Percentiles rank a stretch among this genome's conserved stretches.
Conservation (phyloP, 64 coral and sea anemone species). For the Hydrozoanthus tunicans region DNA sequence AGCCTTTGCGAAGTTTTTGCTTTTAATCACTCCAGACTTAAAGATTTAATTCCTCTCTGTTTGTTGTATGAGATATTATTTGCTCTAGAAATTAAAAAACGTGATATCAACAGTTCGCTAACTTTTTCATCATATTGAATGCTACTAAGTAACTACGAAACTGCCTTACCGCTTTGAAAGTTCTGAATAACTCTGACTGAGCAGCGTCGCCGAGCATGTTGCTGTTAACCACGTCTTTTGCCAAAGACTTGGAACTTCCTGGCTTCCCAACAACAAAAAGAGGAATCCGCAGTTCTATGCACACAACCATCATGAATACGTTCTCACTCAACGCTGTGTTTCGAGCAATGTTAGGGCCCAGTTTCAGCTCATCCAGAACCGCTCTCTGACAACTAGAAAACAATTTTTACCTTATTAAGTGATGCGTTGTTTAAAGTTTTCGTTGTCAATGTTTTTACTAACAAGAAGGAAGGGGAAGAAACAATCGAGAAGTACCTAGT, state of each 20-base stretch:
- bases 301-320: not conserved
- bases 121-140: too few species aligned
- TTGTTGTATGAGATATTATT: too few species aligned
- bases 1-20: too few species aligned
- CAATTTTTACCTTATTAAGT: not conserved
- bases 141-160: not conserved
- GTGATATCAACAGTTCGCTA: too few species aligned
- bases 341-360: constrained; percentile 85
- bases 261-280: too few species aligned
- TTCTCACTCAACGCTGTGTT: constrained; percentile 88
- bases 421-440: too few species aligned
- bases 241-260: too few species aligned
- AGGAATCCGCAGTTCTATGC: constrained; percentile 62
- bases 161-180: constrained; percentile 69
- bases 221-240: constrained; percentile 79
- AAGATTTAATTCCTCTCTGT: too few species aligned
- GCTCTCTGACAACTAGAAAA: constrained; percentile 70
- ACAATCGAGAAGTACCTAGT: constrained; percentile 19
- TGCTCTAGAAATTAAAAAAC: too few species aligned
- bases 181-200: constrained; percentile 67
- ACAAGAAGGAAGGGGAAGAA: not conserved
- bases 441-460: not conserved
- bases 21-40: too few species aligned
- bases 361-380: constrained; percentile 77
- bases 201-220: constrained; percentile 88